These are phyloP conservation scores for Papilio polytes DNA, from an alignment of 1,140 invertebrate genomes.

Conservation along the genomic window DNA sequence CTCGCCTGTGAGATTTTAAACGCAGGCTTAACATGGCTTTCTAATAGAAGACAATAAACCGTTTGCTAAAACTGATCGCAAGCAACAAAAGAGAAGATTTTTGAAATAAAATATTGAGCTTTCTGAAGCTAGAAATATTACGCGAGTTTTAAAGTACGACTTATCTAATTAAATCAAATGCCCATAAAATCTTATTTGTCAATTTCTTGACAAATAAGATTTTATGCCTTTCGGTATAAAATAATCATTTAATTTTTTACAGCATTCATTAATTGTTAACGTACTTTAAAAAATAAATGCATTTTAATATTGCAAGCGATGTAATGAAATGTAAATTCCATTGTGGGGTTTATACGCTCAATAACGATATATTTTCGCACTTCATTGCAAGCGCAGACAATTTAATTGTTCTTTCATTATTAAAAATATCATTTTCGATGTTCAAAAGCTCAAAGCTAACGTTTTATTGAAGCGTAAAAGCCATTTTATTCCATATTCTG, in stretches of 20 bases:
- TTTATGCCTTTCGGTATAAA: no score
- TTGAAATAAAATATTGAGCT: neutral
- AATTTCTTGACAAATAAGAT: no score
- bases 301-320: neutral
- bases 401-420: slow-evolving; percentile 12
- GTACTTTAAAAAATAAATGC: neutral
- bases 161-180: neutral
- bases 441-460: neutral
- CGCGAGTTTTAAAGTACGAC: neutral
- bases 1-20: neutral
- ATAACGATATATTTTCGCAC: neutral
- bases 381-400: slow-evolving; percentile 2
- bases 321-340: neutral
- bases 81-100: neutral
- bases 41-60: neutral
- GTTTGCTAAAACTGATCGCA: neutral
- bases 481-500: neutral
- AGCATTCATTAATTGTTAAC: neutral
- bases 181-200: neutral
- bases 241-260: neutral
- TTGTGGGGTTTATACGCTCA: neutral
- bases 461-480: neutral
- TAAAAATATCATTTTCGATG: neutral
- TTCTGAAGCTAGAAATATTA: neutral
- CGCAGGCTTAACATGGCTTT: neutral